Conservation (phyloP, 2,888 invertebrate species). For the Leucophenga maculata region DNA sequence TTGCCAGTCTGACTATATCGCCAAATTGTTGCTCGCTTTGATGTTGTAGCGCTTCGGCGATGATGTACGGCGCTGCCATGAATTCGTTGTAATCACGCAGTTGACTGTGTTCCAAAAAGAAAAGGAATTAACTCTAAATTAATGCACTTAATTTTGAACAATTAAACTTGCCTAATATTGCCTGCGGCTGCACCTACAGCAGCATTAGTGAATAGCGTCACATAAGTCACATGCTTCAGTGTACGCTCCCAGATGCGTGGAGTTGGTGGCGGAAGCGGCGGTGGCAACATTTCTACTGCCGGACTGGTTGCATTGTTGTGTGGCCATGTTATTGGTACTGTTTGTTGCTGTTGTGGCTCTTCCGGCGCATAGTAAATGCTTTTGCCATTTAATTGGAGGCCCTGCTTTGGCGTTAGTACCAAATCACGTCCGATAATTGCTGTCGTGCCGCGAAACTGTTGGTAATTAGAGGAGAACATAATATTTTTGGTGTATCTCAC, state of each 20-base stretch:
- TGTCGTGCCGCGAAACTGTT: conserved; percentile 39
- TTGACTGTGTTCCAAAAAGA: conserved; percentile 43
- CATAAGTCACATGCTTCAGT: conserved; percentile 78
- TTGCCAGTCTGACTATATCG: conserved; percentile 78
- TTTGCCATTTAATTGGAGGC: conserved; percentile 63
- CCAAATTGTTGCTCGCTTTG: conserved; percentile 73
- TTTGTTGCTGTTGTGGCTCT: conserved; percentile 27
- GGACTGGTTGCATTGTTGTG: background rate
- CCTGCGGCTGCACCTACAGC: conserved; percentile 56
- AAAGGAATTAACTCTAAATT: conserved; percentile 7
- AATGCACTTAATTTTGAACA: background rate
- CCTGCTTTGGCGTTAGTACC: conserved; percentile 68
- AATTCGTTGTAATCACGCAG: conserved; percentile 65
- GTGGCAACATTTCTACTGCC: conserved; percentile 4
- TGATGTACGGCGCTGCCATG: conserved; percentile 60
- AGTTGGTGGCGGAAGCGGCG: background rate
- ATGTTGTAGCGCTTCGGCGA: conserved; percentile 59
- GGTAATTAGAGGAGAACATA: too few species aligned
- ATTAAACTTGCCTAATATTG: conserved; percentile 63
- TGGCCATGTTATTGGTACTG: conserved; percentile 12
- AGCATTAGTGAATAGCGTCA: conserved; percentile 74
- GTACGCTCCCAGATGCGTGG: conserved; percentile 78
- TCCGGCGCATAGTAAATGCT: conserved; percentile 68
- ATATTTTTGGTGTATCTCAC: too few species aligned
- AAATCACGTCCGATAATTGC: conserved; percentile 67